phyloP scores from a whole-genome alignment of 1,140 invertebrate genomes.

The Oscheius sp. region DNA sequence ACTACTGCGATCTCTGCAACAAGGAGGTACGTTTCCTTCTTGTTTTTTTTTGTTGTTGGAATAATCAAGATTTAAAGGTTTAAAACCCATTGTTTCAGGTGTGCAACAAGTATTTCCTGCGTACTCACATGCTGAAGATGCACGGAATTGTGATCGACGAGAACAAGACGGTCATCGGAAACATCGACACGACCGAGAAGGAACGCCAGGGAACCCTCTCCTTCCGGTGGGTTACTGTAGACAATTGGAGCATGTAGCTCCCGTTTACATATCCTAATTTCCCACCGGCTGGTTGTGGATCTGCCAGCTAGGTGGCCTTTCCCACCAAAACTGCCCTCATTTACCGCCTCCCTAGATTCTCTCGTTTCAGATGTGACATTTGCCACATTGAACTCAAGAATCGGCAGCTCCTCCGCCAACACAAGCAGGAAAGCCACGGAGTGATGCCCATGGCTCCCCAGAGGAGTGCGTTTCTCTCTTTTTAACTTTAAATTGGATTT shows the following conservation, averaged over 20 bases:
- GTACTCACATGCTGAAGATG: slow-evolving; percentile 98
- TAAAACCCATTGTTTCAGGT: slow-evolving; percentile 60
- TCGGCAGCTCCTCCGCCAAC: slow-evolving; percentile 44
- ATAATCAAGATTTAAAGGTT: not conserved
- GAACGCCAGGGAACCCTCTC: slow-evolving; percentile 48
- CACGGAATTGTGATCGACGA: slow-evolving; percentile 85
- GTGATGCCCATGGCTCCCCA: slow-evolving; percentile 35
- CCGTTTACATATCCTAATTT: too few species aligned
- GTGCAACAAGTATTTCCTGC: slow-evolving; percentile 99
- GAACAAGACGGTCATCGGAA: slow-evolving; percentile 59
- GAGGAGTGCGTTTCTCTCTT: slow-evolving; percentile 7
- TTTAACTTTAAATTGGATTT: not conserved
- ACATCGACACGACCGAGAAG: slow-evolving; percentile 58
- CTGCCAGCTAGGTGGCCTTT: too few species aligned
- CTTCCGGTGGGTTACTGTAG: slow-evolving; percentile 49
- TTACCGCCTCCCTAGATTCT: too few species aligned
- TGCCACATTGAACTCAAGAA: slow-evolving; percentile 46
- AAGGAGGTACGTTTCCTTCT: slow-evolving; percentile 71
- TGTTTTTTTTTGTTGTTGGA: not conserved
- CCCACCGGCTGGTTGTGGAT: too few species aligned
- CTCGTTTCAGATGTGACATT: slow-evolving; percentile 52
- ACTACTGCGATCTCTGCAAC: slow-evolving; percentile 98
- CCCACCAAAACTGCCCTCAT: too few species aligned
- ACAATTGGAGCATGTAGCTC: too few species aligned
- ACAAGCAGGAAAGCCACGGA: slow-evolving; percentile 55